Base-by-base conservation (phyloP, 1,140 invertebrate species). In the Cotesia glomerata region DNA sequence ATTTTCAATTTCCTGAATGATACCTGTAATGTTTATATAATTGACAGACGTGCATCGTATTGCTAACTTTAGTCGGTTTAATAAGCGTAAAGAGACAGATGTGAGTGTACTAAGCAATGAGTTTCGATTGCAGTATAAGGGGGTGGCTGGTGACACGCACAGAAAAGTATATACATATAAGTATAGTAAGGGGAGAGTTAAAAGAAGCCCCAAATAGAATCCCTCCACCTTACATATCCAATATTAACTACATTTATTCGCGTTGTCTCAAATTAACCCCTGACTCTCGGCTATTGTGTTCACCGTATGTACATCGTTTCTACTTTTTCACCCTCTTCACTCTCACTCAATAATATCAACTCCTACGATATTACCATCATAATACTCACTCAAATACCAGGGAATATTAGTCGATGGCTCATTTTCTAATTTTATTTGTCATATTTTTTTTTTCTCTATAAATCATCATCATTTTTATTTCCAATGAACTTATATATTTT, bases 191-290 rank as follows among this genome's bases (percentile, higher is more conserved):
- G 56, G 67, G 45, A 62, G 39, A 70, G 54, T 49, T 68, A 26
- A 45, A 39, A 62, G 58, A 70, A 70, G 18, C 34, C 56, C 68
- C 39, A 52, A 70, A 70, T 62, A 35, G 68, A 16, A 45, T 59
- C 39, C 34, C 63, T 32, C 76, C 79, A 78, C 79, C 39, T 45
- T 7, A 45, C 77, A 79, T 84, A 82, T 82, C 82, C 79, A 80
- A 82, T 85, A 85, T 85, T 85, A 85, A 85, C 80, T 85, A 83
- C 84, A 84, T 82, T 84, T 84, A 85, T 85, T 81, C 81, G 78
- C 80, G 79, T 80, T 82, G 81, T 82, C 78, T 84, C 80, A 81
- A 83, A 86, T 85, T 85, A 86, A 83, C 83, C 82, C 81, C 79
- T 81, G 81, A 84, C 82, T 85, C 76, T 76, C 58, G 67, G 45